phyloP scores from a whole-genome alignment of 2,113 vertebrate genomes.

The Paramisgurnus dabryanus region DNA sequence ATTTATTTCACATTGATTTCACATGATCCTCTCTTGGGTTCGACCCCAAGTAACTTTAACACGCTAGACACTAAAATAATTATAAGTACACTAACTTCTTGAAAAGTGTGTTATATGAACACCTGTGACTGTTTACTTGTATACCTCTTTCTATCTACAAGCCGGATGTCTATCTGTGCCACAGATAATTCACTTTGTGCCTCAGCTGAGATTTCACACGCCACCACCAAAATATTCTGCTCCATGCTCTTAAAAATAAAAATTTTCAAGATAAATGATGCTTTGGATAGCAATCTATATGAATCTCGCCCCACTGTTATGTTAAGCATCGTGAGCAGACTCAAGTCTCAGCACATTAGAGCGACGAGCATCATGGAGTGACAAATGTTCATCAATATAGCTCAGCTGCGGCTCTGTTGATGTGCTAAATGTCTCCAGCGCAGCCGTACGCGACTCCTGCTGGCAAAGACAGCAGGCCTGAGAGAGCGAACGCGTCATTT shows the following conservation, averaged over 20 bases:
- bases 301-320: not conserved
- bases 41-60: too few species aligned
- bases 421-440: not conserved
- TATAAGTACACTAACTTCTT: too few species aligned
- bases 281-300: conserved; percentile 6
- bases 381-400: conserved; percentile 1
- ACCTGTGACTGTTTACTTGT: not conserved
- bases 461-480: not conserved
- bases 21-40: too few species aligned
- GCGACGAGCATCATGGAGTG: not conserved
- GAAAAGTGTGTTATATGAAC: not conserved
- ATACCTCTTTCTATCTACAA: not conserved
- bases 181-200: conserved; percentile 15
- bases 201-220: conserved; percentile 16
- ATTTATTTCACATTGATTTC: too few species aligned
- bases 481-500: not conserved
- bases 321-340: not conserved
- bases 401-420: not conserved
- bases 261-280: conserved; percentile 8
- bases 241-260: not conserved
- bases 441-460: not conserved
- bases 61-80: too few species aligned
- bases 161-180: not conserved
- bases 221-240: not conserved
- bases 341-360: conserved; percentile 7